phyloP scores from a whole-genome alignment of 2,888 invertebrate genomes.

The Epinotia nisella region DNA sequence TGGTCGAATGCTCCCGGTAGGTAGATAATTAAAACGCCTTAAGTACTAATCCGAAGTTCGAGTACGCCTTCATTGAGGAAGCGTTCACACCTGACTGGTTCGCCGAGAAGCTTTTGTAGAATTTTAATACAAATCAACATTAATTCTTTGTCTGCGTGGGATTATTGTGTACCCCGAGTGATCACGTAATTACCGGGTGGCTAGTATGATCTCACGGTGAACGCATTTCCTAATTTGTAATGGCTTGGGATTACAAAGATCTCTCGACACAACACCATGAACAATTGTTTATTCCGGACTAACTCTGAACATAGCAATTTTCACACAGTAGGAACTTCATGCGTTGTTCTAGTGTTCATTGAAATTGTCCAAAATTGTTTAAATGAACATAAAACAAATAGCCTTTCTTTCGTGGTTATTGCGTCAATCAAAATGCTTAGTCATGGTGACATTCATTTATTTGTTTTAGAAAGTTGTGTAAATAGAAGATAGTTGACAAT shows the following conservation, averaged over 20 bases:
- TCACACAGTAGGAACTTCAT: not conserved
- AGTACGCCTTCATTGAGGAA: conserved; percentile 7
- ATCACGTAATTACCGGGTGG: conserved; percentile 5
- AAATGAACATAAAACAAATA: not conserved
- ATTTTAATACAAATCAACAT: conserved; percentile 28
- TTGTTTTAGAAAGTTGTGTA: conserved; percentile 22
- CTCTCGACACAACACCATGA: not conserved
- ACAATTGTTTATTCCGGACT: too few relatives aligned
- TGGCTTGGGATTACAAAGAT: not conserved
- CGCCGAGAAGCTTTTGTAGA: conserved; percentile 12
- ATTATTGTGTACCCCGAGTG: conserved; percentile 1
- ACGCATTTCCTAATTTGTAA: not conserved
- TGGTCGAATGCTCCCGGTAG: not conserved
- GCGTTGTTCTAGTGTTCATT: not conserved
- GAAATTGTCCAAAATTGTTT: not conserved
- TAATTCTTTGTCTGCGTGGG: conserved; percentile 26
- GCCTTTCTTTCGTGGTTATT: not conserved
- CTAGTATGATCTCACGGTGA: not conserved
- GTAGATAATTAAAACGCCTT: not conserved
- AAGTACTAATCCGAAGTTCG: conserved; percentile 4
- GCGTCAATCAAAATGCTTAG: not conserved
- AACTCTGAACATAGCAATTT: too few relatives aligned
- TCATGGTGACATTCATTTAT: conserved; percentile 22
- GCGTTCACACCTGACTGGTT: conserved; percentile 12
- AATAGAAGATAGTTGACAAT: not conserved